Evolutionary conservation across 2,797 vertebrate genomes (phyloP), one percentile per base, ranked within the genome.

Genomic region (Pseudocheirus occidentalis): DNA sequence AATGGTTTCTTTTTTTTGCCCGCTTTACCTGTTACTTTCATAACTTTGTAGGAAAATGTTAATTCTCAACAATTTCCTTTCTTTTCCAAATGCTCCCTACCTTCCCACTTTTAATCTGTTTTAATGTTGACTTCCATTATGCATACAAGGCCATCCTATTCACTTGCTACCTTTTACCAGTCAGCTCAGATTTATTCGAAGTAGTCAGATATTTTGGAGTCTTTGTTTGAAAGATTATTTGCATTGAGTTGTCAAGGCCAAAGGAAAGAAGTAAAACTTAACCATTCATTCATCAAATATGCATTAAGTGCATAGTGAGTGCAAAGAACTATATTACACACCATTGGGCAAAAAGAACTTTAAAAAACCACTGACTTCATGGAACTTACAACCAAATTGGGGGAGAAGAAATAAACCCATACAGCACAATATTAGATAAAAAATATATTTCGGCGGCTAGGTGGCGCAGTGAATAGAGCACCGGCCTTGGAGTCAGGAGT

Each of bases 31-130:
- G 31, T 93, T 92, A 46, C 14, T 93, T 55, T 92, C 0, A 58
- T 90, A 52, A 11, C 94, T 95, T 81, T 93, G n/a, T 90, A 87
- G 16, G 90, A 94, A 52, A 55, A 53, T 55, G 59, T 95, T 27
- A 93, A 55, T 91, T 90, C 55, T 95, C 46, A 57, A 31, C 46
- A 93, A 14, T 34, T 90, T 90, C 24, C 16, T 58, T 93, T 7
- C 7, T 34, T 52, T 10, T 0, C 11, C 16, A n/a, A 91, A n/a
- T 56, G 3, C 29, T 87, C 31, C 62, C 91, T 90, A 28, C 59
- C 55, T 92, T 52, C 56, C 1, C 40, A 94, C 10, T 91, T 50
- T 93, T 55, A 29, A 4, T 92, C 28, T 91, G 40, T 92, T 54
- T 50, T 91, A 92, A 46, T 34, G 12, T 34, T 93, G 92, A 3